A percentile compares a stretch with the other conserved stretches of the same genome.
phyloP scores from a whole-genome alignment of 2,113 vertebrate genomes.

The Athene cunicularia region DNA sequence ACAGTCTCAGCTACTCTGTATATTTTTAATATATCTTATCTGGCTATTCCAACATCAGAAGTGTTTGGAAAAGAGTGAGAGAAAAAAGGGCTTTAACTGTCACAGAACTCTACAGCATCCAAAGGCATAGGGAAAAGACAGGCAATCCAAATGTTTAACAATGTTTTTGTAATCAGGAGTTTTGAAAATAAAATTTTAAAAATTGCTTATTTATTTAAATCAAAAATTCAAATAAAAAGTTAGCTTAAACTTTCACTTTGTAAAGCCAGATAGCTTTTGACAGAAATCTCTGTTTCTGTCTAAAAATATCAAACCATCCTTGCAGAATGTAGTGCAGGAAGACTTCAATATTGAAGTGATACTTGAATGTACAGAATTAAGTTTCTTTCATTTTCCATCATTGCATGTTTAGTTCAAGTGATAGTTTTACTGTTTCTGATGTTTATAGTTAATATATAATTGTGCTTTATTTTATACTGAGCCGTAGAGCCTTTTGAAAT shows the following conservation, averaged over 20 bases:
- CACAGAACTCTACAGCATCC: not conserved
- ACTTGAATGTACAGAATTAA: not conserved
- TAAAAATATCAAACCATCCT: not conserved
- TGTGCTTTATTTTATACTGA: not conserved
- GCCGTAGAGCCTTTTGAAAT: not conserved
- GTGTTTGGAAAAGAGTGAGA: not conserved
- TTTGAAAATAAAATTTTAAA: not conserved
- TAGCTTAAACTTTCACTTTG: not conserved
- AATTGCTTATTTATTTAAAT: not conserved
- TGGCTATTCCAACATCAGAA: not conserved
- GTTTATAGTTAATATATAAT: not conserved
- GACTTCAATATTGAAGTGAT: not conserved
- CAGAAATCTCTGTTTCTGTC: not conserved
- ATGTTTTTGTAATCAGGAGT: not conserved
- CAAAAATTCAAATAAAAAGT: not conserved
- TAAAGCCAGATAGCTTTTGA: not conserved
- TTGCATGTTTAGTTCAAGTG: not conserved
- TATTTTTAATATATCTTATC: not conserved
- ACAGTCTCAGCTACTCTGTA: not conserved
- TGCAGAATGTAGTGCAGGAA: not conserved
- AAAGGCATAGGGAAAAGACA: not conserved
- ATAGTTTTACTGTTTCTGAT: not conserved
- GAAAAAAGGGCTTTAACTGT: not conserved
- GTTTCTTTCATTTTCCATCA: not conserved
- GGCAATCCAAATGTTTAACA: not conserved